Evolutionary conservation across 2,797 vertebrate species (phyloP).

Genomic region (Kryptolebias ocellatus): DNA sequence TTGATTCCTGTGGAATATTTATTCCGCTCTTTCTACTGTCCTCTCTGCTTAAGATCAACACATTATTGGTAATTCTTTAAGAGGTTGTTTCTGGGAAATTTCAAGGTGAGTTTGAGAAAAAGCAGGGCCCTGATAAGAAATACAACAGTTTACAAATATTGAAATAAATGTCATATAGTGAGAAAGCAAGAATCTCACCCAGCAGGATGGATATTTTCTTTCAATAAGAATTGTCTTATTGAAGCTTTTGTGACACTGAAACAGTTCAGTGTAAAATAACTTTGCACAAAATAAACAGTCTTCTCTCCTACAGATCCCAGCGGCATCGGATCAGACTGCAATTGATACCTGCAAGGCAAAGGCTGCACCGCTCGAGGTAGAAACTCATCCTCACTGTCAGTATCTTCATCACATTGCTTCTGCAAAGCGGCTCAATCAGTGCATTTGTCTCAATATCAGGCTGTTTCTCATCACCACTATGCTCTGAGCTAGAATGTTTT

Average conservation of each 20-base stretch:
- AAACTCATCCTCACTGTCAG: constrained; percentile 35
- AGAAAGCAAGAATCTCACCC: not conserved
- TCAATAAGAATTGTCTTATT: constrained; percentile 7
- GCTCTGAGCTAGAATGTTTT: not conserved
- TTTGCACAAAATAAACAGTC: constrained; percentile 47
- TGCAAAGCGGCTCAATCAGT: constrained; percentile 13
- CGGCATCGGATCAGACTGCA: constrained; percentile 77
- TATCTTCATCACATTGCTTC: constrained; percentile 27
- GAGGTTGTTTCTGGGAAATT: constrained; percentile 1
- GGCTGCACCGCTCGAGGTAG: constrained; percentile 74
- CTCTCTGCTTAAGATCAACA: not conserved
- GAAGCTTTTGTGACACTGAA: constrained; percentile 16
- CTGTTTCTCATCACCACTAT: constrained; percentile 12
- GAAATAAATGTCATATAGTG: not conserved
- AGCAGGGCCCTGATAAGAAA: not conserved
- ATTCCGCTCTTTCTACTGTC: not conserved
- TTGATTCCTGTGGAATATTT: not conserved
- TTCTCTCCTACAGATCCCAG: constrained; percentile 78
- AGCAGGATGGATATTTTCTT: not conserved
- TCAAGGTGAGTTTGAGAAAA: not conserved
- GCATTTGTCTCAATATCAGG: constrained; percentile 16
- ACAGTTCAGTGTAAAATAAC: constrained; percentile 21
- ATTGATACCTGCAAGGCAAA: constrained; percentile 79
- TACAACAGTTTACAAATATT: not conserved
- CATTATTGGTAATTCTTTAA: not conserved